phyloP scores from a whole-genome alignment of 2,888 invertebrate genomes.

The Rhorus exstirpatorius region DNA sequence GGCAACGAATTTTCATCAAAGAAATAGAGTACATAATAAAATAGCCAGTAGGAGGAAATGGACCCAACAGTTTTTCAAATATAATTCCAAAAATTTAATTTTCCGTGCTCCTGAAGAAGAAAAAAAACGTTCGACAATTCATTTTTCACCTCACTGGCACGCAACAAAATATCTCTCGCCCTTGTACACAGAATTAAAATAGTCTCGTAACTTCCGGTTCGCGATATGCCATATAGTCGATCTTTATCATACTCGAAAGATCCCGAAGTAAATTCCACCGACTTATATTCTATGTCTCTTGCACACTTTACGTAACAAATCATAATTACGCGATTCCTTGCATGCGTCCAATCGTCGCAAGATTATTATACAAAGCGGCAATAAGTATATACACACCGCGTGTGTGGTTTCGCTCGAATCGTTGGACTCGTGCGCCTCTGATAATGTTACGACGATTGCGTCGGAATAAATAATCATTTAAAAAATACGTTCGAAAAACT shows the following conservation, averaged over 20 bases:
- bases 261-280: slow-evolving; percentile 22
- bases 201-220: slow-evolving; percentile 50
- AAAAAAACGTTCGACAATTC: no score
- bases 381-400: slow-evolving; percentile 15
- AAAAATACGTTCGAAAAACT: no score
- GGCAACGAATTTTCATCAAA: no score
- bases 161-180: slow-evolving; percentile 8
- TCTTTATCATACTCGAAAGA: slow-evolving; percentile 32
- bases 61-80: no score
- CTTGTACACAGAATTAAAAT: slow-evolving; percentile 3
- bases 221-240: neutral
- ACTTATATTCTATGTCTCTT: slow-evolving; percentile 23
- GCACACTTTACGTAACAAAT: slow-evolving; percentile 37
- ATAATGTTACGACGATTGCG: slow-evolving; percentile 10
- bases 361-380: slow-evolving; percentile 30
- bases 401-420: slow-evolving; percentile 35
- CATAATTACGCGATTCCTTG: slow-evolving; percentile 35
- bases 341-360: slow-evolving; percentile 26
- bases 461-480: neutral
- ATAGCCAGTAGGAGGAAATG: no score
- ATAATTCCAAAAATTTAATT: neutral
- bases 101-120: neutral
- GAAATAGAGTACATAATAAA: no score
- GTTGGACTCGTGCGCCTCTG: slow-evolving; percentile 5
- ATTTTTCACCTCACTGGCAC: slow-evolving; percentile 1